phyloP scores from a whole-genome alignment of 2,888 invertebrate genomes.

The Archips crataeganus region DNA sequence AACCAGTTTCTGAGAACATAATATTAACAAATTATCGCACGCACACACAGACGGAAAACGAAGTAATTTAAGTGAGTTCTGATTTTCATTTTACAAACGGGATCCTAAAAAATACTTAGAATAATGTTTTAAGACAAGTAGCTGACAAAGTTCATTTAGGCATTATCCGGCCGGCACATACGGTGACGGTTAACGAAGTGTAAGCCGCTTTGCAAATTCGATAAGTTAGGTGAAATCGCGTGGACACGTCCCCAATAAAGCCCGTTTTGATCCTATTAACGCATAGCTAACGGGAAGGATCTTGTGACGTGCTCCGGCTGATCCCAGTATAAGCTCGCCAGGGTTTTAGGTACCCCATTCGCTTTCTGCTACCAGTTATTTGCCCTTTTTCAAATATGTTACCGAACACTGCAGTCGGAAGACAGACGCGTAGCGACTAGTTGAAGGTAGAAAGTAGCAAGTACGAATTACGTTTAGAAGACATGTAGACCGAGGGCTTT shows the following conservation, averaged over 20 bases:
- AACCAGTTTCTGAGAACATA: no score
- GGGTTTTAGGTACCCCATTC: slow-evolving; percentile 49
- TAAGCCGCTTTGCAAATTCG: slow-evolving; percentile 85
- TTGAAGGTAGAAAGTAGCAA: background rate
- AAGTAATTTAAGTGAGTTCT: no score
- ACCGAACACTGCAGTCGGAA: background rate
- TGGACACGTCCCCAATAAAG: slow-evolving; percentile 81
- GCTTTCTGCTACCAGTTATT: slow-evolving; percentile 41
- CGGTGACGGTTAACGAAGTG: slow-evolving; percentile 76
- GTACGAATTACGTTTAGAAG: no score
- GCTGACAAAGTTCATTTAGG: slow-evolving; percentile 13
- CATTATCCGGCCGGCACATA: slow-evolving; percentile 46
- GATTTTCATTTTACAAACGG: no score
- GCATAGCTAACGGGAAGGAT: slow-evolving; percentile 79
- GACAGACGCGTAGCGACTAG: background rate
- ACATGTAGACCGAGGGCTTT: no score
- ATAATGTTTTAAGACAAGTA: background rate
- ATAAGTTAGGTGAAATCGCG: slow-evolving; percentile 83
- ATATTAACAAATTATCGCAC: no score
- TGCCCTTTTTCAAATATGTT: slow-evolving; percentile 1
- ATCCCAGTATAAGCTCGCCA: slow-evolving; percentile 65
- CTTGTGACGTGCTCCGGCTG: slow-evolving; percentile 72
- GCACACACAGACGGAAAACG: no score
- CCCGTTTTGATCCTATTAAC: slow-evolving; percentile 84
- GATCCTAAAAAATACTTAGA: background rate